Conservation (phyloP, 2,797 vertebrate genomes). For the Pantherophis alleghaniensis region DNA sequence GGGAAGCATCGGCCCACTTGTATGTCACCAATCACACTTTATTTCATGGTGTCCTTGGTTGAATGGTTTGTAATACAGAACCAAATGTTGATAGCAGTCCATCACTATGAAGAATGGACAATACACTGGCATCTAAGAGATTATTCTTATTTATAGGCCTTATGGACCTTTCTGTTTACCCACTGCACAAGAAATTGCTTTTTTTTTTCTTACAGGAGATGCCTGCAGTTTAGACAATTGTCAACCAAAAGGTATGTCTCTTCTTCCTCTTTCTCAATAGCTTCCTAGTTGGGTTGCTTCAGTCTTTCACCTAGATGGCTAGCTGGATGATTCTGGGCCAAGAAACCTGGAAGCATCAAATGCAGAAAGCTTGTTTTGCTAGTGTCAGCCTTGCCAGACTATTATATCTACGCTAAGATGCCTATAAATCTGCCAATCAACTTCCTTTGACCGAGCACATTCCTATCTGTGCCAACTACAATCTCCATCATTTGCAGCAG, state of each 20-base stretch:
- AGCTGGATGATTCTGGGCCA: neutral
- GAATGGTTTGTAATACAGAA: neutral
- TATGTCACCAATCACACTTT: too few relatives aligned
- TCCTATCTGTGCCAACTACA: neutral
- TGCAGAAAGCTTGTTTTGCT: neutral
- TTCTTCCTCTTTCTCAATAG: neutral
- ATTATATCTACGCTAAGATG: neutral
- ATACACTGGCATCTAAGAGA: neutral
- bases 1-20: neutral
- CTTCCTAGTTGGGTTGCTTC: neutral
- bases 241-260: slow-evolving; percentile 1
- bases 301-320: neutral
- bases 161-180: neutral
- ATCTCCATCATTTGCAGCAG: neutral
- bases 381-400: neutral
- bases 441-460: neutral
- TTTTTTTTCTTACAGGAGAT: slow-evolving; percentile 3
- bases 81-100: neutral
- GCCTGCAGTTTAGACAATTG: neutral
- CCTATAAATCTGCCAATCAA: neutral
- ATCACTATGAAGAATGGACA: neutral
- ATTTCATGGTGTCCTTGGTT: neutral
- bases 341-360: neutral
- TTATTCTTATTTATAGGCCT: neutral
- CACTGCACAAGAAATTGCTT: neutral